Base-by-base conservation (phyloP, 2,888 invertebrate species). In the Callinectes sapidus region DNA sequence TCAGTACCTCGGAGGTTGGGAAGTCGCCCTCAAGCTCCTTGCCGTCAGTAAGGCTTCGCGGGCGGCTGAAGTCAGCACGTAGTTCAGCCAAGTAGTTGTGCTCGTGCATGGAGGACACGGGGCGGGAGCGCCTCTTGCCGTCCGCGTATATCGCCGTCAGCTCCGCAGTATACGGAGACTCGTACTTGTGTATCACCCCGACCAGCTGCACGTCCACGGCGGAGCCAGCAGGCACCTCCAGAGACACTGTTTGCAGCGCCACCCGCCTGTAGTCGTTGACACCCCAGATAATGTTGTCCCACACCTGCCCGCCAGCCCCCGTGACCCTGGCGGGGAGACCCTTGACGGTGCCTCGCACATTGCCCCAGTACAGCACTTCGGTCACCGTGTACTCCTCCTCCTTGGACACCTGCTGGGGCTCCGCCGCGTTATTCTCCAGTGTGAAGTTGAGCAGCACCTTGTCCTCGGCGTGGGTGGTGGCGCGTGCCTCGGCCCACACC, bases 121-220 rank as follows among this genome's bases (percentile, higher is more conserved):
- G 32, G 35, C 81, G 81, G 16, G 32, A 23, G 16, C 32, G 81
- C 35, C 81, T 32, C 81, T 2, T 35, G 35, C 35, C 35, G 35
- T 81, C 81, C 16, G 5, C n/a, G 35, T 81, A 81, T 16, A 81
- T 16, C 35, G 81, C 81, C 81, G 81, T 81, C 35, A 81, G 81
- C 35, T 81, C 35, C 35, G 35, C 81, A 8, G 81, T 81, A 35
- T 81, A 81, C 1, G 81, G 81, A 2, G 81, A 32, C 1, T 81
- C 81, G 81, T 81, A 81, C 81, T 10, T 81, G 35, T 81, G 81
- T 10, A 81, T 81, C 81, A 81, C 81, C 16, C 81, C 81, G 14
- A 81, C 16, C 81, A 81, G 35, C 16, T 35, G 14, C 18, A 81
- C 81, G 32, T 81, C 81, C 32, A 81, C 81, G 81, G 81, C 81